Evolutionary conservation across 2,113 vertebrate species (phyloP).

Genomic region (Perognathus longimembris): DNA sequence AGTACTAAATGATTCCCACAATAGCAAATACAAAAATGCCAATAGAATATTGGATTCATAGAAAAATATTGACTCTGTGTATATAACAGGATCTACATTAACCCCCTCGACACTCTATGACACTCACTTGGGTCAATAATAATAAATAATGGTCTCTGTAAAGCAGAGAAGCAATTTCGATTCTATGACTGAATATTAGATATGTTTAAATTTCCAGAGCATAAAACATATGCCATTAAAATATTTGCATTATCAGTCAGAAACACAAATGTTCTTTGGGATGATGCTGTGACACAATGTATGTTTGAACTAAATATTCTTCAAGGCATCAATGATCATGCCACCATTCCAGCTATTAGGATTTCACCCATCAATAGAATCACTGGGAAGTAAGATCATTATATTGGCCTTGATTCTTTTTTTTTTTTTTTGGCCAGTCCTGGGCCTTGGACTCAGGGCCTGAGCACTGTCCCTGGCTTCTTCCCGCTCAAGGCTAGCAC

Average conservation of each 20-base stretch:
- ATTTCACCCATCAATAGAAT: neutral
- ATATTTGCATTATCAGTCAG: neutral
- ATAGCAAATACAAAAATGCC: slow-evolving; percentile 15
- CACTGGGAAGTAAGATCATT: neutral
- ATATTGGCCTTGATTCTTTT: neutral
- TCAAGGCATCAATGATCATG: neutral
- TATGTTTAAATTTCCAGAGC: slow-evolving; percentile 4
- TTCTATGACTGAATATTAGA: neutral
- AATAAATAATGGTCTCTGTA: neutral
- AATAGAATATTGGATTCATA: neutral
- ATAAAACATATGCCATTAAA: slow-evolving; percentile 11
- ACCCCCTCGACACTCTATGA: neutral
- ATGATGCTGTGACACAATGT: neutral
- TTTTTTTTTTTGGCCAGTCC: no score
- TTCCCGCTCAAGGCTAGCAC: no score
- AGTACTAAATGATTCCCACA: neutral
- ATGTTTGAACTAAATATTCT: slow-evolving; percentile 7
- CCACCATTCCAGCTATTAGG: neutral
- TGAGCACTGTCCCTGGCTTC: no score
- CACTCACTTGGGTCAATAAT: neutral
- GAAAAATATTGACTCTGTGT: neutral
- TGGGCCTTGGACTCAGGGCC: no score
- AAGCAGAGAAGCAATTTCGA: neutral
- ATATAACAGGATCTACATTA: slow-evolving; percentile 7
- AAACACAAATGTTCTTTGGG: neutral